Conservation (phyloP, 2,113 vertebrate species). For the Perca fluviatilis region DNA sequence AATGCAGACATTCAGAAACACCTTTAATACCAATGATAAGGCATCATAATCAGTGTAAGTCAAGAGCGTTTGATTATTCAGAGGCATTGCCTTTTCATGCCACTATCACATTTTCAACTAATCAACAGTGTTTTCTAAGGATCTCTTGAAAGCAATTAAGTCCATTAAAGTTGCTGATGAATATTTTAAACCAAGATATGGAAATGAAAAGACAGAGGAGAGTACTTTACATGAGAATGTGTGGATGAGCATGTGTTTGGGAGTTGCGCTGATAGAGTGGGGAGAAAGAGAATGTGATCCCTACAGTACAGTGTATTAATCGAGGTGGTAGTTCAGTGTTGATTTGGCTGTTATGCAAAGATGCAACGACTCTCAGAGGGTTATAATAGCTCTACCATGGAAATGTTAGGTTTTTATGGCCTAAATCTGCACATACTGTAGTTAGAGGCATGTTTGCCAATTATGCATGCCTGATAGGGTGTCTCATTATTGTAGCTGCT, state of each 20-base stretch:
- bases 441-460: slow-evolving; percentile 43
- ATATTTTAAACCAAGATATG: slow-evolving; percentile 56
- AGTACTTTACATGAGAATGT: slow-evolving; percentile 10
- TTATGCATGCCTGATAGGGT: slow-evolving; percentile 18
- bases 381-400: slow-evolving; percentile 35
- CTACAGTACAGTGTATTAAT: slow-evolving; percentile 48
- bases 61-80: slow-evolving; percentile 60
- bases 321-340: slow-evolving; percentile 52
- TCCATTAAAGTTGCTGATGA: slow-evolving; percentile 70
- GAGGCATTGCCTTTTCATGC: slow-evolving; percentile 34
- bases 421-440: slow-evolving; percentile 30
- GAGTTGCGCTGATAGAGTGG: slow-evolving; percentile 27
- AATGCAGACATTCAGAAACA: neutral
- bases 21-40: slow-evolving; percentile 16
- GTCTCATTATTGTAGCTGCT: slow-evolving; percentile 63
- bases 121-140: slow-evolving; percentile 57
- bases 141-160: slow-evolving; percentile 71
- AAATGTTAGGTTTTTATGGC: slow-evolving; percentile 39
- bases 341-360: slow-evolving; percentile 52
- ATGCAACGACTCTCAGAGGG: slow-evolving; percentile 44
- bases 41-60: neutral
- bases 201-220: slow-evolving; percentile 43
- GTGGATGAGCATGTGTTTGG: slow-evolving; percentile 39
- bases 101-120: slow-evolving; percentile 49
- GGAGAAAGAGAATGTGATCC: slow-evolving; percentile 2